These are phyloP conservation scores for Rattus norvegicus DNA, from an alignment of 2,113 vertebrate genomes.

Conservation along the genomic window DNA sequence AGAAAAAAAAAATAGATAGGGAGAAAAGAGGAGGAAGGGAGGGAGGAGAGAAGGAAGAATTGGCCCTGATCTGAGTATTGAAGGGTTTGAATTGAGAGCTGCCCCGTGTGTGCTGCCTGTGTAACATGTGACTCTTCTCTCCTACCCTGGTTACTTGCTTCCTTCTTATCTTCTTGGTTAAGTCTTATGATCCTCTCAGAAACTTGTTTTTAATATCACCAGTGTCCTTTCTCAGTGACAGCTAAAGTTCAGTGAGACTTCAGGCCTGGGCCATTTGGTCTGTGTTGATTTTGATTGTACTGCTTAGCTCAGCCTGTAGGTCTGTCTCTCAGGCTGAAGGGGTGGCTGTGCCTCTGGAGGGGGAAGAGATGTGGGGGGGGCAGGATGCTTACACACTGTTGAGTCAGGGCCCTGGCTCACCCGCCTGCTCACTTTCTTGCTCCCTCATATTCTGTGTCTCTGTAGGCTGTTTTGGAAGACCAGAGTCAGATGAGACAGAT, in stretches of 20 bases:
- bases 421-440: conserved; percentile 59
- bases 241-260: not conserved
- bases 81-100: not conserved
- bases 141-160: not conserved
- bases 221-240: not conserved
- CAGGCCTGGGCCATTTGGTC: not conserved
- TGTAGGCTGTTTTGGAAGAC: conserved; percentile 95
- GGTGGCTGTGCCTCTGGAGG: conserved; percentile 5
- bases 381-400: conserved; percentile 59
- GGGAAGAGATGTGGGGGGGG: not conserved
- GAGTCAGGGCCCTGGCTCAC: conserved; percentile 28
- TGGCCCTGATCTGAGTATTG: not conserved
- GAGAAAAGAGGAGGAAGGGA: not conserved
- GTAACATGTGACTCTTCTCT: not conserved
- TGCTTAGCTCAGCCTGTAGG: not conserved
- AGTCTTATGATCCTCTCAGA: conserved; percentile 32
- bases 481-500: conserved; percentile 91
- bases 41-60: not conserved
- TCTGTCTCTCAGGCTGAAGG: conserved; percentile 18
- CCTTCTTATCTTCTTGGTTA: not conserved
- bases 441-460: conserved; percentile 70
- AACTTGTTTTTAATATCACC: conserved; percentile 3
- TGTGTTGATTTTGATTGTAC: not conserved
- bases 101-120: not conserved
- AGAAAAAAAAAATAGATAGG: no score